These are phyloP conservation scores for Amphipyra berbera DNA, from an alignment of 2,888 invertebrate genomes.

Conservation along the genomic window DNA sequence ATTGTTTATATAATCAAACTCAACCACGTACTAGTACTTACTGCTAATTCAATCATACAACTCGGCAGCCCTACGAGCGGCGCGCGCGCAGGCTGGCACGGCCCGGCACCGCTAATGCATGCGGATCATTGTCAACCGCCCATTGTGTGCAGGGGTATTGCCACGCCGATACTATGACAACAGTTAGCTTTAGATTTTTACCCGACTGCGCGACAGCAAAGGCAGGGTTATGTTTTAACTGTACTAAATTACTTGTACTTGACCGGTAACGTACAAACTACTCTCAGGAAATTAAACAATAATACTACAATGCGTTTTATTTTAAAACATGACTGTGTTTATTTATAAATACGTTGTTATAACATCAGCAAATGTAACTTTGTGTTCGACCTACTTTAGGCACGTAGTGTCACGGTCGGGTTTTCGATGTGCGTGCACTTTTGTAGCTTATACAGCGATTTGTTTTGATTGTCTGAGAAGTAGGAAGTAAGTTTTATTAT, in stretches of 20 bases:
- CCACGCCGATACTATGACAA: conserved; percentile 37
- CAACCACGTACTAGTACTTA: neutral
- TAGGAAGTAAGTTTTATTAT: conserved; percentile 39
- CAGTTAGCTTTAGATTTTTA: conserved; percentile 5
- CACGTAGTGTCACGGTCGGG: conserved; percentile 41
- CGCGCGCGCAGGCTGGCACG: conserved; percentile 64
- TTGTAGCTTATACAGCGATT: conserved; percentile 8
- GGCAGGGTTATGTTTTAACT: no score
- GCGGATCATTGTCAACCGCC: conserved; percentile 54
- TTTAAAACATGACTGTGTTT: conserved; percentile 35
- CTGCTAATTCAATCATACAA: neutral
- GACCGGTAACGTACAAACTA: neutral
- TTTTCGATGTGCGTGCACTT: conserved; percentile 44
- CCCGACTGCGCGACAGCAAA: no score
- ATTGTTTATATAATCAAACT: no score
- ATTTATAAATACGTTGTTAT: conserved; percentile 33
- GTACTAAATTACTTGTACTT: neutral
- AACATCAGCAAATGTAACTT: conserved; percentile 31
- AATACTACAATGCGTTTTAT: conserved; percentile 29
- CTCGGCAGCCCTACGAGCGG: conserved; percentile 54
- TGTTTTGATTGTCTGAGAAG: conserved; percentile 14
- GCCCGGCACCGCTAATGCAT: conserved; percentile 63
- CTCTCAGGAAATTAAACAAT: conserved; percentile 23
- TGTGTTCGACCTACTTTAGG: conserved; percentile 46
- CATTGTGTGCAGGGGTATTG: conserved; percentile 51